Evolutionary conservation across 2,888 invertebrate species (phyloP), one percentile per base, ranked within the genome.

Genomic region (Chloroclysta siterata): DNA sequence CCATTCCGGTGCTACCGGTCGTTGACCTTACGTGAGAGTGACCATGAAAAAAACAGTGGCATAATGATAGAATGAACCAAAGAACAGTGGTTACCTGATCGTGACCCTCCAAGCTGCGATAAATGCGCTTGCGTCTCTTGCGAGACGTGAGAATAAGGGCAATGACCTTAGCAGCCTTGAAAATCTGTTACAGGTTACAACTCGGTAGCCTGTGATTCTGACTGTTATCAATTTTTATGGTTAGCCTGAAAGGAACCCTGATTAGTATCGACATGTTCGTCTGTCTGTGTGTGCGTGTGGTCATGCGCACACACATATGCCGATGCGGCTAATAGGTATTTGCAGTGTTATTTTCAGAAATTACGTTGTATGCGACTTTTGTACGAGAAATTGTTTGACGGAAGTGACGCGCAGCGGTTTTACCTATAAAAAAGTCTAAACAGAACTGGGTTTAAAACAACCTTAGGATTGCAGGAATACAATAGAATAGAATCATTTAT

Each of bases 131-230:
- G 22, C 22, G 22, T 22, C 22, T 55, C 55, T 56, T 63, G 65
- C 63, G 56, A 50, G 39, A 13, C 64, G 72, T 15, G 33, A 47
- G 87, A 29, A 1, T 22, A 22, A 87, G 89, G 88, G 81, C 89
- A 79, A 81, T 83, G 90, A 90, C 90, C 90, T 69, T 73, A 69
- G 71, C 85, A 87, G 81, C 89, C 90, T 89, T 89, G 46, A 46
- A 46, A 46, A 46, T 46, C 8, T 17, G 17, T 10, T 17, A 17
- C 36, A 39, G 8, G 15, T 44, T 39, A 39, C 36, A 44, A 4
- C 46, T 46, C 10, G 10, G 46, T 17, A 46, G 17, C 17, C 2
- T 2, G 46, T 15, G 17, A 17, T 46, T 17, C 11, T 17, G 17
- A 17, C 22, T 22, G 3, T 22, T 22, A 22, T 3, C 22, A 22